Evolutionary conservation across 2,888 invertebrate genomes (phyloP), one percentile per base, ranked within the genome.

Genomic region (Sarcophaga rosellei): DNA sequence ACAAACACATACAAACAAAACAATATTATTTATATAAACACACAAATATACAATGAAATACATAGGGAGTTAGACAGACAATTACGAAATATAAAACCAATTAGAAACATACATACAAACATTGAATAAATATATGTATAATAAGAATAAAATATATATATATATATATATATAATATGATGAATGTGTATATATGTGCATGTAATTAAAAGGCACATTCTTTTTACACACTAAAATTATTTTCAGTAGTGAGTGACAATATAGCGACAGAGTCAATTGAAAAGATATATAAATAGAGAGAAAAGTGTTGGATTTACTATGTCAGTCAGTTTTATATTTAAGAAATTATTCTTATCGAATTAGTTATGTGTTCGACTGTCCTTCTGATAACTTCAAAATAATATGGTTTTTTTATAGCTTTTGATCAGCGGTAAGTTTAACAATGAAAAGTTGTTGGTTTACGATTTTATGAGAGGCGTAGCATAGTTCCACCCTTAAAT

Each of bases 11-110:
- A 53, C 53, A 68, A 79, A 81, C 75, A 74, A 23, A 66, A 74
- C 78, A 68, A 61, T 69, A 68, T 68, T 66, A 79, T 73, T 69
- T 62, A 59, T 78, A 63, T 69, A 65, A 63, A 78, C 21, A 86
- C 68, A 81, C 63, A 66, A 69, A 76, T 59, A 72, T 61, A 76
- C 23, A 70, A 23, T 11, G 11, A 44, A 45, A 73, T 63, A 63
- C 15, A 70, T 25, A 11, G 17, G 23, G 12, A 15, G 3, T 8
- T 35, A 63, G 35, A 76, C 44, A 66, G 72, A 59, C 35, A 59
- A 44, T 35, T 45, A 72, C 72, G 44, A 53, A 20, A 15, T 62
- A 59, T 53, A 17, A 21, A 23, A 63, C 53, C 15, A 23, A 63
- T 74, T 20, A 25, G 23, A 15, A 57, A 17, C 69, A 62, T 45